Percentiles rank a stretch among this genome's conserved stretches.
Conservation (phyloP, 2,888 invertebrate species). For the Sipha maydis region DNA sequence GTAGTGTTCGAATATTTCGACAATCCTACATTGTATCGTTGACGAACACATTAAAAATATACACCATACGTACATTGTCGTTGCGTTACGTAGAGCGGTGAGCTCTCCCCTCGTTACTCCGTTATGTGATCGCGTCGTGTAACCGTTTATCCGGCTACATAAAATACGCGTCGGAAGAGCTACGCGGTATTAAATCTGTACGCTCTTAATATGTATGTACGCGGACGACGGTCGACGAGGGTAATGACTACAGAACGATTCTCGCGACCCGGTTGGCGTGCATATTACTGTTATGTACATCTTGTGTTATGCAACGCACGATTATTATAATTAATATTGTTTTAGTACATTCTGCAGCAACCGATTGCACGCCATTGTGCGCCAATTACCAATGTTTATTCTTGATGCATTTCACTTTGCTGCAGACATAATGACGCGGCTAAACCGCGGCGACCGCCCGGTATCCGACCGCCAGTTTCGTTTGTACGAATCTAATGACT, state of each 20-base stretch:
- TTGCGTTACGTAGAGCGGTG: neutral
- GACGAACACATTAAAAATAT: neutral
- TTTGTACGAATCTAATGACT: neutral
- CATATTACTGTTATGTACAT: too few species aligned
- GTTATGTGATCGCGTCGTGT: too few species aligned
- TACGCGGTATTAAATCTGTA: too few species aligned
- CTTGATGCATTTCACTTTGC: too few species aligned
- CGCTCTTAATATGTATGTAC: too few species aligned
- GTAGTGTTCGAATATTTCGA: neutral
- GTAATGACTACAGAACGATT: neutral
- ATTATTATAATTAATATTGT: too few species aligned
- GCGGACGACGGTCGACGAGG: neutral
- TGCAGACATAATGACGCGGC: too few species aligned
- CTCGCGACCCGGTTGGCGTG: neutral
- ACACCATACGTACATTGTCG: neutral
- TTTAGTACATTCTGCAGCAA: too few species aligned
- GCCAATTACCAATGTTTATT: too few species aligned
- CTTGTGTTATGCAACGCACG: too few species aligned
- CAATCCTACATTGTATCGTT: neutral
- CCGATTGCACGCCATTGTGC: too few species aligned
- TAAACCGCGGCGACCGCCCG: neutral
- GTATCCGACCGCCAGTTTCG: slow-evolving; percentile 29
- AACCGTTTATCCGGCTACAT: neutral
- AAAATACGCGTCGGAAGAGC: neutral
- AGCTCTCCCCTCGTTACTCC: neutral